Base-by-base conservation (phyloP, 1,140 invertebrate species). In the Hylaeus volcanicus region DNA sequence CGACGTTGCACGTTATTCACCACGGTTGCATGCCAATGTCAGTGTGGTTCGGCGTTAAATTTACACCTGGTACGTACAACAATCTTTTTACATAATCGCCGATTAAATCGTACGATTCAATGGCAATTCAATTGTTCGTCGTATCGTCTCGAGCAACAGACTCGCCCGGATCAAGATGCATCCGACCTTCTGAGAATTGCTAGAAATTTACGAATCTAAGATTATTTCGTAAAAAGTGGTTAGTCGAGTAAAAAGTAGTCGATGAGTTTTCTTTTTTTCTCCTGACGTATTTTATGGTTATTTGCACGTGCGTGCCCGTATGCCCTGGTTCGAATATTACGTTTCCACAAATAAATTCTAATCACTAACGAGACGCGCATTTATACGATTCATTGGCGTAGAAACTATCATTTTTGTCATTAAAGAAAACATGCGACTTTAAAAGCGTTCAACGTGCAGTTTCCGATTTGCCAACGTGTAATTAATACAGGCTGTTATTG, bases 1-100 rank as follows among this genome's bases (percentile, higher is more conserved):
- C 97, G 41, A 97, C 96, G 11, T 95, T 99, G 37, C 98, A 99
- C 93, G 98, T 99, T 39, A 98, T 99, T 89, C 98, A 99, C 94
- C 98, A 99, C 93, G 98, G 98, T 74, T 96, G 98, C 88, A 99
- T 99, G 98, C 98, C 98, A 56, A 96, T 99, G 95, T 98, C 97
- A 3, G 98, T 98, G 48, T 99, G 98, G 98, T 98, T 98, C 92
- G 98, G 98, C 56, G 97, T 99, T 43, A 98, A 98, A 93, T 99
- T 98, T 94, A 98, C 97, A 64, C 97, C 97, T 87, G 96, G 96
- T 96, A 91, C 85, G 88, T 88, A 75, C 48, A 58, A 73, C 43
- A 82, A 81, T 73, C 61, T 39, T 9, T 12, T 26, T 26, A 26
- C 26, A 26, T 26, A 45, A 66, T 61, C 64, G 39, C 45, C 14